A percentile compares a stretch with the other conserved stretches of the same genome.
These are phyloP conservation scores for Periparus ater DNA, from an alignment of 2,797 vertebrate species.

Conservation along the genomic window DNA sequence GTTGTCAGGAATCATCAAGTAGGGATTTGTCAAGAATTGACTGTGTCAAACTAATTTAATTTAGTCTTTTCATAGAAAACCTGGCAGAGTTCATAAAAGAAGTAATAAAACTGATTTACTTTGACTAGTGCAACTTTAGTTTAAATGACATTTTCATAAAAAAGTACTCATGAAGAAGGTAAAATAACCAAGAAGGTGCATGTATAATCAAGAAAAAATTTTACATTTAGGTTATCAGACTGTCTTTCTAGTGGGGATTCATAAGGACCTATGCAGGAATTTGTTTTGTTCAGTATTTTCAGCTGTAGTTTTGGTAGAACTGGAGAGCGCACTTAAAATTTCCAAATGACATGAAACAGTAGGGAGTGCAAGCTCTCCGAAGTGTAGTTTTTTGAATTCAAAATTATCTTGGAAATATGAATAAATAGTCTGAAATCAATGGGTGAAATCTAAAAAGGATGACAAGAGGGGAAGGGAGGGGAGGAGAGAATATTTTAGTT, in stretches of 20 bases:
- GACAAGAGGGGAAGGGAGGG: accelerated
- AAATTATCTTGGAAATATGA: neutral
- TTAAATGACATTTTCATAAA: neutral
- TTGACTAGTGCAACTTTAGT: neutral
- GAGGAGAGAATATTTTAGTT: neutral
- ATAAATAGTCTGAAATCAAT: neutral
- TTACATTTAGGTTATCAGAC: neutral
- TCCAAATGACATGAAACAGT: neutral
- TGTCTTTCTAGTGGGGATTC: neutral
- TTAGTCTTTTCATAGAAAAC: neutral
- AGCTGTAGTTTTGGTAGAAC: neutral
- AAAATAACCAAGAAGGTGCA: neutral
- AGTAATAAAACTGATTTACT: neutral
- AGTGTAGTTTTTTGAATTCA: neutral
- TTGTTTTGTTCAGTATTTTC: slow-evolving; percentile 3
- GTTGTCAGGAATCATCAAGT: neutral
- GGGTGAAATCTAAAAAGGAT: neutral
- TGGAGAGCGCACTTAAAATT: neutral
- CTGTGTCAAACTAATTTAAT: neutral
- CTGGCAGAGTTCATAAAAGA: neutral
- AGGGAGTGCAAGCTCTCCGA: neutral
- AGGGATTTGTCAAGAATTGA: neutral
- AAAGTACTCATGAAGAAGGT: neutral
- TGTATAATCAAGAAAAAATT: neutral
- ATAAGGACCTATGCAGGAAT: neutral